phyloP scores from a whole-genome alignment of 2,797 vertebrate species.

The Hephaestus fuliginosus region DNA sequence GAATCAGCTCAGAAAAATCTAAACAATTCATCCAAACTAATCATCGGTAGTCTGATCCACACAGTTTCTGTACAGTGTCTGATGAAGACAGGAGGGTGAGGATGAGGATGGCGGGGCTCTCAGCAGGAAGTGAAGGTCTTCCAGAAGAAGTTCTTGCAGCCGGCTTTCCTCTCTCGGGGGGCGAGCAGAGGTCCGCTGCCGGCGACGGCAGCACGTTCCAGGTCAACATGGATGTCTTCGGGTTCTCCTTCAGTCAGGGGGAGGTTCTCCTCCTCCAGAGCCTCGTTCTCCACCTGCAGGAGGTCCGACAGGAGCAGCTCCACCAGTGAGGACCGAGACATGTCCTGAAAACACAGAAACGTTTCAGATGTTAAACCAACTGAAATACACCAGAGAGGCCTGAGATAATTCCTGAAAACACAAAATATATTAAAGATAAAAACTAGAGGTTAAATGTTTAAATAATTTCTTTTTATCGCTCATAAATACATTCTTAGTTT shows the following conservation, averaged over 20 bases:
- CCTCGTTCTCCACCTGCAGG: slow-evolving; percentile 94
- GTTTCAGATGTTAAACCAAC: too few relatives aligned
- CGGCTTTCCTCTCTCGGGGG: slow-evolving; percentile 96
- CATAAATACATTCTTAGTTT: too few relatives aligned
- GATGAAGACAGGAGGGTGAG: slow-evolving; percentile 45
- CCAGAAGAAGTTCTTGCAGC: slow-evolving; percentile 99
- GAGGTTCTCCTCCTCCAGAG: slow-evolving; percentile 90
- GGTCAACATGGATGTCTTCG: slow-evolving; percentile 89
- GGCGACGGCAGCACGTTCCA: slow-evolving; percentile 88
- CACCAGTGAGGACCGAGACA: slow-evolving; percentile 91
- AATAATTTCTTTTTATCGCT: too few relatives aligned
- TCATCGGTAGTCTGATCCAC: slow-evolving; percentile 50
- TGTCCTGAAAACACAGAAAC: slow-evolving; percentile 82
- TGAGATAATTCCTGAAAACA: slow-evolving; percentile 89
- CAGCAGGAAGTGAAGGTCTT: slow-evolving; percentile 99
- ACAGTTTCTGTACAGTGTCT: slow-evolving; percentile 67
- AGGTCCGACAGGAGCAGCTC: slow-evolving; percentile 95
- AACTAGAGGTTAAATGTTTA: too few relatives aligned
- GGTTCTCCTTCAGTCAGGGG: slow-evolving; percentile 88
- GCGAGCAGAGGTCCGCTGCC: slow-evolving; percentile 87
- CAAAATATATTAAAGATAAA: background rate
- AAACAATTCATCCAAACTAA: slow-evolving; percentile 52
- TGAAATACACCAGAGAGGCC: slow-evolving; percentile 85
- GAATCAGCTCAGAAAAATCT: slow-evolving; percentile 78
- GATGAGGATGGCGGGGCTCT: slow-evolving; percentile 57